These are phyloP conservation scores for Catostylus mosaicus DNA, from an alignment of 30 jellyfish, hydroid and myxozoan genomes.

Conservation along the genomic window DNA sequence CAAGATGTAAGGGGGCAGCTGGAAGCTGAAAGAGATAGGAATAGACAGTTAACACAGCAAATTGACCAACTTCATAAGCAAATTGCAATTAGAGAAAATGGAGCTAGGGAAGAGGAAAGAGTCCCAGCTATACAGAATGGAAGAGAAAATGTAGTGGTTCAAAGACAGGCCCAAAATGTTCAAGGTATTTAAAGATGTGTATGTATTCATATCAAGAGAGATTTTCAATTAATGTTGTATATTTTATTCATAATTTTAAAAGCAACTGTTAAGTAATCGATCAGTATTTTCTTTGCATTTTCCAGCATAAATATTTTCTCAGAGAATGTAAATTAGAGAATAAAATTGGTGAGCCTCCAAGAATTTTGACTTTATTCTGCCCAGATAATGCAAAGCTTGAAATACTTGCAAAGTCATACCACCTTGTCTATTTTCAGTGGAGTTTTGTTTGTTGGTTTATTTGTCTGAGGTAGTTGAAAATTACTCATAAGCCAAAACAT, in stretches of 20 bases:
- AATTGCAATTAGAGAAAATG: background rate
- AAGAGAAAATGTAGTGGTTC: background rate
- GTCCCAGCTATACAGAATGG: too few relatives aligned
- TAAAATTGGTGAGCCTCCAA: too few relatives aligned
- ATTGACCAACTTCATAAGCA: constrained; percentile 1
- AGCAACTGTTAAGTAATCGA: background rate
- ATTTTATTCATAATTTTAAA: too few relatives aligned
- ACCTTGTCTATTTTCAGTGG: too few relatives aligned
- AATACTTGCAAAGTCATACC: too few relatives aligned
- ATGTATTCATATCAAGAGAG: background rate
- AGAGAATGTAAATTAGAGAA: too few relatives aligned
- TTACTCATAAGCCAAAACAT: too few relatives aligned
- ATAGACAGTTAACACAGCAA: background rate
- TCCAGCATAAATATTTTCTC: too few relatives aligned
- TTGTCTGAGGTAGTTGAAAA: too few relatives aligned
- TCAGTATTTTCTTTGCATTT: background rate
- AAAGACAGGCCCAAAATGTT: background rate
- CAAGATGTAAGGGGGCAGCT: background rate
- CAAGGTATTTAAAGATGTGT: background rate
- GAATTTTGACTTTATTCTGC: too few relatives aligned
- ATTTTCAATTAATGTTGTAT: background rate
- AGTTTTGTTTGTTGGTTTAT: too few relatives aligned
- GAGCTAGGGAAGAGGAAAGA: background rate
- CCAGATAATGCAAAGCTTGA: too few relatives aligned
- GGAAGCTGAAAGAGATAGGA: constrained; percentile 3